Conservation (phyloP, 2,797 vertebrate genomes). For the Nasua narica region DNA sequence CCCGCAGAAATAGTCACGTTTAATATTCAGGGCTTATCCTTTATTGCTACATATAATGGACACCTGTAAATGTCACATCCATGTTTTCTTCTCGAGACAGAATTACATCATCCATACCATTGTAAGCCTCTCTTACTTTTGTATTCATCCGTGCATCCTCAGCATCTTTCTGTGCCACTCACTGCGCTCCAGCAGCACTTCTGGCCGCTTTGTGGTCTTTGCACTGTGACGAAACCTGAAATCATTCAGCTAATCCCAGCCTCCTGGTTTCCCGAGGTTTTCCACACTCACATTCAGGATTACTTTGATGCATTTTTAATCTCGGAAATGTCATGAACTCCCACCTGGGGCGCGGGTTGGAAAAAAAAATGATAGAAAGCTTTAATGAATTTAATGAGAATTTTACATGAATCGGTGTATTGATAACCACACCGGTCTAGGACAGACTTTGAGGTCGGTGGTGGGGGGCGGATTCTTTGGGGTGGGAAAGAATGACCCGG, state of each 20-base stretch:
- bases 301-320: background rate
- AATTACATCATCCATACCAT: accelerated
- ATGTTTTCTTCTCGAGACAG: background rate
- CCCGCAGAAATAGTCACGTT: background rate
- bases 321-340: background rate
- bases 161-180: accelerated
- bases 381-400: background rate
- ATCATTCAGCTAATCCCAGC: too few relatives aligned
- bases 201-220: accelerated
- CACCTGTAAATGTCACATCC: background rate
- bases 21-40: background rate
- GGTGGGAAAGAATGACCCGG: accelerated
- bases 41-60: accelerated
- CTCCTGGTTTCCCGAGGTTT: background rate
- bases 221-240: background rate
- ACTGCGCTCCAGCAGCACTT: accelerated
- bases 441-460: background rate
- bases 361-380: background rate
- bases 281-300: background rate
- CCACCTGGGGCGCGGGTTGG: background rate
- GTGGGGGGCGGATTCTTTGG: too few relatives aligned
- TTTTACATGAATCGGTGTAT: accelerated
- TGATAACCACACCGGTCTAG: background rate
- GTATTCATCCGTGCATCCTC: accelerated
- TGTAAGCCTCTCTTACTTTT: too few relatives aligned